A percentile compares a stretch with the other conserved stretches of the same genome.
Evolutionary conservation across 2,888 invertebrate species (phyloP).

Genomic region (Aphidius colemani): DNA sequence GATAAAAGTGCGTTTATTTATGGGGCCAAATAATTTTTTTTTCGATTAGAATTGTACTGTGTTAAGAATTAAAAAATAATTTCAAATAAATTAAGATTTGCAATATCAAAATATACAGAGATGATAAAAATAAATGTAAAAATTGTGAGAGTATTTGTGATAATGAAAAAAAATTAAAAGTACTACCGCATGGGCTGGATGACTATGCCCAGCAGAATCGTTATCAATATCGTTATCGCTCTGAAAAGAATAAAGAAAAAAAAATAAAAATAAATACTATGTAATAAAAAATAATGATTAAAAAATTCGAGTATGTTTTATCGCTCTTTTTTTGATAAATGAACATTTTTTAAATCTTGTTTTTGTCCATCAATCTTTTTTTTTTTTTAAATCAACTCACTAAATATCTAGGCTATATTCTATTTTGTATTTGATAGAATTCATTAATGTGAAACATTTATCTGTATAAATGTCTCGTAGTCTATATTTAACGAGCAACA

Average conservation of each 20-base stretch:
- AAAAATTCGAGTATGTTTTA: neutral
- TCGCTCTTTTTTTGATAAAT: slow-evolving; percentile 34
- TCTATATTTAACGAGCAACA: slow-evolving; percentile 28
- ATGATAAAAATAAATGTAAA: slow-evolving; percentile 14
- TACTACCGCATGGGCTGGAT: slow-evolving; percentile 61
- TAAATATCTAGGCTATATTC: slow-evolving; percentile 34
- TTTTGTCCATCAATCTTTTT: slow-evolving; percentile 22
- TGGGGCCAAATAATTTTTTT: too few species aligned
- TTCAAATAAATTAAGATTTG: too few species aligned
- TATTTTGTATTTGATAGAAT: slow-evolving; percentile 22
- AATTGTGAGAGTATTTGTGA: slow-evolving; percentile 19
- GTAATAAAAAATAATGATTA: slow-evolving; percentile 30
- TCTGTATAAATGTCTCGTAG: slow-evolving; percentile 21
- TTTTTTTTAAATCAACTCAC: slow-evolving; percentile 19
- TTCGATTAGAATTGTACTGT: too few species aligned
- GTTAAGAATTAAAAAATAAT: too few species aligned
- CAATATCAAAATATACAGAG: neutral
- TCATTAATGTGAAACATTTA: slow-evolving; percentile 19
- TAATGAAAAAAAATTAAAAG: slow-evolving; percentile 52
- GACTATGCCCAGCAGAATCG: slow-evolving; percentile 61
- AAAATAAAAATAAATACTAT: slow-evolving; percentile 55
- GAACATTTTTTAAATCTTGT: slow-evolving; percentile 21
- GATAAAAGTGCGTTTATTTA: too few species aligned
- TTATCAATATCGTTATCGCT: slow-evolving; percentile 61
- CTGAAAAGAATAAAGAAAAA: slow-evolving; percentile 58